Evolutionary conservation across 2,113 vertebrate species (phyloP), one percentile per base, ranked within the genome.

Genomic region (Pogonocichla stellata): DNA sequence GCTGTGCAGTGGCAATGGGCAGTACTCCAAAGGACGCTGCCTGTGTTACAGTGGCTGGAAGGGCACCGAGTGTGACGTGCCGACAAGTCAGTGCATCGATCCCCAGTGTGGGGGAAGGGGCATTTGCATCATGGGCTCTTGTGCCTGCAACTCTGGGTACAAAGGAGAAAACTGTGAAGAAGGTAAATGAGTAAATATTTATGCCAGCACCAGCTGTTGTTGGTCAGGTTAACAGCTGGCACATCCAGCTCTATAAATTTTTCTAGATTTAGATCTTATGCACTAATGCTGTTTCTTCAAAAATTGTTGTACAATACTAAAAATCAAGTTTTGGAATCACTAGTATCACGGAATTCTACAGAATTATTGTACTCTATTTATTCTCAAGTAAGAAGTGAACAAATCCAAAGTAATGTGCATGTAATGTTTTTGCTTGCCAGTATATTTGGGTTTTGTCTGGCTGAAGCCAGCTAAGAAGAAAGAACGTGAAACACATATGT

Each of bases 11-110:
- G 99, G 99, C 71, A 99, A 99, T 1, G 99, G 99, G 60, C 99
- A 99, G 91, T 99, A 99, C 98, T 99, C 99, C 97, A 99, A 99
- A 92, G 99, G 99, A 88, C 99, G 99, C 95, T 99, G 99, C 95
- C 98, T 99, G 65, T 99, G 99, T 84, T 99, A 99, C 98, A 99
- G 99, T 1, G 99, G 99, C 84, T 99, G 99, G 99, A 99, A 99
- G 97, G 99, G 99, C 86, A 99, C 98, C 0, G 99, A 99, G 96
- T 99, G 99, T 14, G 99, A 99, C 2, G 98, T 99, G 77, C 98
- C 99, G 8, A 81, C 97, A 19, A 98, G 98, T 34, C 99, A 99
- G 97, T 99, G 99, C 57, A 96, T 99, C 24, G 99, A 99, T 95
- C 98, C 98, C 12, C 98, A 98, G 81, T 99, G 99, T 15, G 98